A percentile compares a stretch with the other conserved stretches of the same genome.
Conservation (phyloP, 2,888 invertebrate species). For the Oligia strigilis region DNA sequence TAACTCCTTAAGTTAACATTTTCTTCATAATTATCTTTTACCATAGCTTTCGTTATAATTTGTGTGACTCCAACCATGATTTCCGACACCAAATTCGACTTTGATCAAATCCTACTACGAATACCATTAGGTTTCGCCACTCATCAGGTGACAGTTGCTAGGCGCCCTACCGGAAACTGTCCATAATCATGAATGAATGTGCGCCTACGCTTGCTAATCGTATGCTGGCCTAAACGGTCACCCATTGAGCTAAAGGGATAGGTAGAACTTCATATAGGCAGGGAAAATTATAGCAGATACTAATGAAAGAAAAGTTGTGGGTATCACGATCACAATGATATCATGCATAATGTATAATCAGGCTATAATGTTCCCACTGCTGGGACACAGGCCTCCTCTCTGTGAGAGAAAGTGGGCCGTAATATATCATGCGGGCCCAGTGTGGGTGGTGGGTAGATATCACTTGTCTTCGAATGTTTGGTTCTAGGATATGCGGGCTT, state of each 20-base stretch:
- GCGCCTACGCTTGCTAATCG: slow-evolving; percentile 54
- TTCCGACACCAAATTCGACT: background rate
- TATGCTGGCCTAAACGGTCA: slow-evolving; percentile 34
- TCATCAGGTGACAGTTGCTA: slow-evolving; percentile 47
- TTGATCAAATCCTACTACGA: slow-evolving; percentile 9
- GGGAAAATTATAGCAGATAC: slow-evolving; percentile 29
- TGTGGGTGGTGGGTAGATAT: background rate
- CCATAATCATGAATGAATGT: slow-evolving; percentile 50
- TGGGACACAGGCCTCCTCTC: no score
- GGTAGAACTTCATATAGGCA: slow-evolving; percentile 15
- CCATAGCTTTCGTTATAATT: background rate
- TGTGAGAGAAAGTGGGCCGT: background rate
- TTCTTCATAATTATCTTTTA: background rate
- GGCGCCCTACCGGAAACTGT: slow-evolving; percentile 49
- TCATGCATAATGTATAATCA: background rate
- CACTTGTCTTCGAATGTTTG: background rate
- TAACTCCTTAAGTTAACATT: background rate
- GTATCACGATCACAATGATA: background rate
- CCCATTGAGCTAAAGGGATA: slow-evolving; percentile 45
- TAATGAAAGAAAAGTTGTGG: background rate
- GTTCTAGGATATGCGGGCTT: no score
- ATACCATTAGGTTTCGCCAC: slow-evolving; percentile 38
- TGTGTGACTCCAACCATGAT: background rate
- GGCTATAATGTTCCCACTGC: background rate
- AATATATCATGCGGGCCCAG: background rate